Evolutionary conservation across 2,888 invertebrate genomes (phyloP).

Genomic region (Odontocolon sp.): DNA sequence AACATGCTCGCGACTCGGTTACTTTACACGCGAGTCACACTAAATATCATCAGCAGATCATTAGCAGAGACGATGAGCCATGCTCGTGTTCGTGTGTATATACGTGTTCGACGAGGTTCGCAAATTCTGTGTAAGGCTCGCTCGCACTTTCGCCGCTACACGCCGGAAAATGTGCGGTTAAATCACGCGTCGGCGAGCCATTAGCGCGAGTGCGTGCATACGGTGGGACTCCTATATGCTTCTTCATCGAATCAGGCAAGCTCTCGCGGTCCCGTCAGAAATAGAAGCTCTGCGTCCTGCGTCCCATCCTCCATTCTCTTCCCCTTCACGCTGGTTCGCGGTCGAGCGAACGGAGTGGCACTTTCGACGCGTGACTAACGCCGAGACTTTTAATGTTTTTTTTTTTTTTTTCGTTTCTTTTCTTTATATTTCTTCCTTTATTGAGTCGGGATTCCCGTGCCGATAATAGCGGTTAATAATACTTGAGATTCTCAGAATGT

Average conservation of each 20-base stretch:
- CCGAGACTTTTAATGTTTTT: constrained; percentile 34
- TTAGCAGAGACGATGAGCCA: constrained; percentile 53
- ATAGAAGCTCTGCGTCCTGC: constrained; percentile 44
- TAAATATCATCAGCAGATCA: constrained; percentile 63
- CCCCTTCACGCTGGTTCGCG: constrained; percentile 26
- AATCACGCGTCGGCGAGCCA: constrained; percentile 61
- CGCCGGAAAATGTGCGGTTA: constrained; percentile 60
- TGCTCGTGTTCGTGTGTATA: constrained; percentile 1
- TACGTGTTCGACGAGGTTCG: constrained; percentile 22
- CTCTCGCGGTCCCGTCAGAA: constrained; percentile 43
- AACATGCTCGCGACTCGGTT: constrained; percentile 29
- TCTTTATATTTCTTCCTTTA: background rate
- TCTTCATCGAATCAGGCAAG: constrained; percentile 46
- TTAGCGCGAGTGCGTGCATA: constrained; percentile 54
- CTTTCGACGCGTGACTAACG: constrained; percentile 51
- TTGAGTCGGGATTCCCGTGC: constrained; percentile 22
- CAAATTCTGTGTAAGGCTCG: constrained; percentile 21
- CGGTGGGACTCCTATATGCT: background rate
- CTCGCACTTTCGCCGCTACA: constrained; percentile 29
- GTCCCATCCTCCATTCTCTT: constrained; percentile 13
- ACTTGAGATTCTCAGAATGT: constrained; percentile 22
- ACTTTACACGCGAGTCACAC: constrained; percentile 53
- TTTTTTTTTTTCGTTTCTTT: constrained; percentile 14
- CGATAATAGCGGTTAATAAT: constrained; percentile 32
- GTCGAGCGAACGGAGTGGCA: constrained; percentile 45